Percentiles rank a stretch among this genome's conserved stretches.
Evolutionary conservation across 2,888 invertebrate species (phyloP).

Genomic region (Drosophila pegasa): DNA sequence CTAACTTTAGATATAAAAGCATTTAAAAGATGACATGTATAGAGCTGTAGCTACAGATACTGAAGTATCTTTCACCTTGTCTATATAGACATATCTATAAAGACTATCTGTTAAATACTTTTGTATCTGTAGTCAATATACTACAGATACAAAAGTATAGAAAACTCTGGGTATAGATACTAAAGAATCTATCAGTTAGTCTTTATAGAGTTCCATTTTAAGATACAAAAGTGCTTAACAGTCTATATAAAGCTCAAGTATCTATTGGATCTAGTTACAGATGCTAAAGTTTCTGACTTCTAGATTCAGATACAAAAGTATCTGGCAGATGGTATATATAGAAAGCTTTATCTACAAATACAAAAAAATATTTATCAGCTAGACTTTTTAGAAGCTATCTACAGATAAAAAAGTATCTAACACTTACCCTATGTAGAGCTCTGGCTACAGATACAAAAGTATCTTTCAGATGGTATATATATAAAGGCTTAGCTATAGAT

Average conservation of each 20-base stretch:
- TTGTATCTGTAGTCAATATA: conserved; percentile 11
- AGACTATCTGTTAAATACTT: conserved; percentile 23
- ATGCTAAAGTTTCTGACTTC: too few species aligned
- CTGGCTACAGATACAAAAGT: conserved; percentile 7
- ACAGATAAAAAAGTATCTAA: too few species aligned
- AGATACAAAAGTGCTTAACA: neutral
- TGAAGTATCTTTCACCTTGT: too few species aligned
- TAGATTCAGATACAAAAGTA: conserved; percentile 13
- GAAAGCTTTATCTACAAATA: too few species aligned
- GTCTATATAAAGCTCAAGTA: neutral
- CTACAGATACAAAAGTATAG: neutral
- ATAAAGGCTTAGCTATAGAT: neutral
- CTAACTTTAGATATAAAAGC: too few species aligned
- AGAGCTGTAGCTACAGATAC: too few species aligned
- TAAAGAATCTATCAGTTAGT: neutral
- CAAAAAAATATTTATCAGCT: too few species aligned
- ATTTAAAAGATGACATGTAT: too few species aligned
- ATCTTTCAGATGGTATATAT: conserved; percentile 24
- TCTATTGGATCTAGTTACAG: too few species aligned
- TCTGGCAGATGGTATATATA: conserved; percentile 11
- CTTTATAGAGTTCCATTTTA: neutral
- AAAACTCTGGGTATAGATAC: neutral
- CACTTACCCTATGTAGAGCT: neutral
- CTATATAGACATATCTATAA: too few species aligned
- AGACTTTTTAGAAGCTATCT: too few species aligned